Conservation (phyloP, 2,888 invertebrate species). For the Diloba caeruleocephala region DNA sequence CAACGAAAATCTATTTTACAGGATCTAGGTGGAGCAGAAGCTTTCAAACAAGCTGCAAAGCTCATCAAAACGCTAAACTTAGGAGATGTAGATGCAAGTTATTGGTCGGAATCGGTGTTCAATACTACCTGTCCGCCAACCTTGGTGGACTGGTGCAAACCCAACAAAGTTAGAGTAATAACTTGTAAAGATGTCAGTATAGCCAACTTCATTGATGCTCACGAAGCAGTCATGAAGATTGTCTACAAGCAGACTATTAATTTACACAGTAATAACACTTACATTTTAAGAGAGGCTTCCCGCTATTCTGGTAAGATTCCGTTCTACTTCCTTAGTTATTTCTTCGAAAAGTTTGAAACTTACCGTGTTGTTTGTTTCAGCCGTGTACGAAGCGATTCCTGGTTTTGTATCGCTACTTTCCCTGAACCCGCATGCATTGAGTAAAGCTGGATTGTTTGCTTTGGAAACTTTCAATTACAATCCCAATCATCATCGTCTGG, state of each 20-base stretch:
- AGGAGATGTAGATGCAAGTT: conserved; percentile 78
- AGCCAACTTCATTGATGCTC: conserved; percentile 85
- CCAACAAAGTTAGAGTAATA: conserved; percentile 79
- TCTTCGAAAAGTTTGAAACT: conserved; percentile 31
- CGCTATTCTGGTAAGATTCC: conserved; percentile 80
- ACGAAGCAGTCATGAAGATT: conserved; percentile 85
- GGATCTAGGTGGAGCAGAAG: conserved; percentile 82
- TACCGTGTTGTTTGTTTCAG: conserved; percentile 62
- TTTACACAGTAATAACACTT: conserved; percentile 83
- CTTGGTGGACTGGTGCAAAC: conserved; percentile 85
- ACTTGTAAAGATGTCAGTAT: conserved; percentile 88
- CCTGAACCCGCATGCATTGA: conserved; percentile 85
- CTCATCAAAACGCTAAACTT: conserved; percentile 80
- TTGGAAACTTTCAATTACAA: conserved; percentile 79
- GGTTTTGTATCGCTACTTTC: conserved; percentile 86
- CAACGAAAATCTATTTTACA: conserved; percentile 54
- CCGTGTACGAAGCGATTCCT: conserved; percentile 87
- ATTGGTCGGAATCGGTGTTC: conserved; percentile 84
- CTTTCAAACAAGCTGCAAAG: conserved; percentile 84
- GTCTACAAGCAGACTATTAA: conserved; percentile 82
- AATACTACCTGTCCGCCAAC: conserved; percentile 81
- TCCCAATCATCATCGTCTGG: conserved; percentile 80
- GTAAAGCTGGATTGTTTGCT: conserved; percentile 81
- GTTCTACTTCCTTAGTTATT: conserved; percentile 27
- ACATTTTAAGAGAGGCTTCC: conserved; percentile 81